phyloP scores from a whole-genome alignment of 2,113 vertebrate species.

The Nothobranchius kuhntae region DNA sequence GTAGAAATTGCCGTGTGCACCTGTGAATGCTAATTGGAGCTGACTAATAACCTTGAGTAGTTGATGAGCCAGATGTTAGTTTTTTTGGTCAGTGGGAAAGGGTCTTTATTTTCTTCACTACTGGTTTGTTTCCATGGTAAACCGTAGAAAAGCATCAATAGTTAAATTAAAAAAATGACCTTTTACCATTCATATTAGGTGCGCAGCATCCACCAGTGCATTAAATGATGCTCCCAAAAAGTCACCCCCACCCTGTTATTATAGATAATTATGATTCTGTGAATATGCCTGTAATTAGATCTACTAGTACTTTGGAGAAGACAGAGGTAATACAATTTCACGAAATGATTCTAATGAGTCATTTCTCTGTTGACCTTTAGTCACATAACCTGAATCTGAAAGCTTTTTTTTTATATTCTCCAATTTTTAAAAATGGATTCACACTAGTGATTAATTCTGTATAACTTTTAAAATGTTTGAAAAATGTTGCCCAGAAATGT shows the following conservation, averaged over 20 bases:
- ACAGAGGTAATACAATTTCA: background rate
- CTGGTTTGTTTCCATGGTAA: too few relatives aligned
- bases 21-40: too few relatives aligned
- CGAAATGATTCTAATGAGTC: background rate
- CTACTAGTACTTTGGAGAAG: background rate
- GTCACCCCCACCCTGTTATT: background rate
- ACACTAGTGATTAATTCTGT: too few relatives aligned
- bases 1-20: too few relatives aligned
- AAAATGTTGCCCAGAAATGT: background rate
- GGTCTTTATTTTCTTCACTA: too few relatives aligned
- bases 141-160: too few relatives aligned
- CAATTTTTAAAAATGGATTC: too few relatives aligned
- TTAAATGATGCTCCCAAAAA: background rate
- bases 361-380: background rate
- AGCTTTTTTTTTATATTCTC: background rate
- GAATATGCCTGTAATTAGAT: background rate
- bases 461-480: background rate
- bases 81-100: too few relatives aligned
- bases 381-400: background rate
- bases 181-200: background rate
- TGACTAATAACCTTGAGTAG: too few relatives aligned
- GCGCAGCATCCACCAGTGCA: background rate
- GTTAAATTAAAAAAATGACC: too few relatives aligned
- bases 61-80: too few relatives aligned
- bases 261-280: background rate